Conservation (phyloP, 2,113 vertebrate genomes). For the Actinemys pallida region DNA sequence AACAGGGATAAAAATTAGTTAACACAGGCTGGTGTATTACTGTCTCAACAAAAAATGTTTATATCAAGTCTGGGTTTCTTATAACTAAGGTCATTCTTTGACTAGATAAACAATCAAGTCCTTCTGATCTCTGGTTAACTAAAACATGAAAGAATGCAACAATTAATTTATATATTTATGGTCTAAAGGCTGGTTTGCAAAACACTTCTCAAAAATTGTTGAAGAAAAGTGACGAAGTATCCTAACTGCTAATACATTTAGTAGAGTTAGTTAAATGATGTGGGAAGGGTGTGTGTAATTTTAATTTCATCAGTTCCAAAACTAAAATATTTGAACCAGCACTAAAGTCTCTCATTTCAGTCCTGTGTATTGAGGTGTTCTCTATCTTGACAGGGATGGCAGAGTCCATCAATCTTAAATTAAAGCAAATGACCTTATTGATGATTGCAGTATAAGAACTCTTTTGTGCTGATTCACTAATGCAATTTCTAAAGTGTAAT, state of each 20-base stretch:
- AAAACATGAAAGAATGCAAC: background rate
- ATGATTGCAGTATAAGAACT: no score
- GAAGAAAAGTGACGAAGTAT: background rate
- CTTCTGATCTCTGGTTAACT: background rate
- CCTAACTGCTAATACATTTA: background rate
- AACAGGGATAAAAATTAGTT: background rate
- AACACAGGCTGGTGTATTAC: background rate
- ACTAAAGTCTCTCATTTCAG: background rate
- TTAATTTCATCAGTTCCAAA: background rate
- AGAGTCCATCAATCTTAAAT: background rate
- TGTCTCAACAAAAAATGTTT: background rate
- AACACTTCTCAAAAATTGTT: background rate
- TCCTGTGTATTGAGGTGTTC: background rate
- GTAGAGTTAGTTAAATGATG: background rate
- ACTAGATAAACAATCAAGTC: background rate
- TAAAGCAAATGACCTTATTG: background rate
- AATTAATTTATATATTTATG: background rate
- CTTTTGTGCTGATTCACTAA: background rate
- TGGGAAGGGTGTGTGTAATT: background rate
- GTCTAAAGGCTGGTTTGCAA: background rate
- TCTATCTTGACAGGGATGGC: background rate
- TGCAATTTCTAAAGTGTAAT: background rate
- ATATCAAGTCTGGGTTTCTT: background rate
- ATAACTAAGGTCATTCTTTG: background rate
- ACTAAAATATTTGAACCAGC: background rate